Base-by-base conservation (phyloP, 2,888 invertebrate genomes). In the Cheilosia vernalis region DNA sequence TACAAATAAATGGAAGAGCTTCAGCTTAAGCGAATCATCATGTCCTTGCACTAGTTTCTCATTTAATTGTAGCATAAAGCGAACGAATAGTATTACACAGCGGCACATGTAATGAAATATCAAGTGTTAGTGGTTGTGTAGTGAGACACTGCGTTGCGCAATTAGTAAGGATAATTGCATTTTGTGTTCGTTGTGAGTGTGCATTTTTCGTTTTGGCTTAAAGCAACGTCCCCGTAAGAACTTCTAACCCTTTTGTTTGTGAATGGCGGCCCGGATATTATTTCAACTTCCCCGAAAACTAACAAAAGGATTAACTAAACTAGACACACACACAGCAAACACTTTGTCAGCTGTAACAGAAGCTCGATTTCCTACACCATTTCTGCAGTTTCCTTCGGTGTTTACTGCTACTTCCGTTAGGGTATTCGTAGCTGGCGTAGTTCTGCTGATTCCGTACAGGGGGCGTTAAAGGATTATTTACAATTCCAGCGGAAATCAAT, bases 161-260 rank as follows among this genome's bases (percentile, higher is more conserved):
- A 82, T 82, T 77, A 82, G 51, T 60, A 37, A 70, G 60, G 70
- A 77, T 77, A 82, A 82, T 77, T 77, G 64, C 82, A 77, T 77
- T 82, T 64, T 44, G 44, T 13, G 70, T 64, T 69, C 40, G 47
- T 15, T 47, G 40, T 9, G 17, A 69, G 74, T 64, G 47, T 58
- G 69, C 53, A 64, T 58, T 44, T 56, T 51, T 47, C 1, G 51
- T 10, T n/a, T 69, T 69, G 61, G 40, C 47, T 10, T 67, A 64
- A 27, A 58, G 44, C 37, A 63, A 56, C 40, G 42, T 44, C 27
- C 49, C 10, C 15, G 7, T 1, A 27, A 27, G 27, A 56, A 47
- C 56, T 55, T 30, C 13, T 9, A 17, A 47, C 5, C 47, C 49
- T 10, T 73, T 37, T 30, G 9, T 61, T 49, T 17, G 33, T 30